Evolutionary conservation across 1,140 invertebrate species (phyloP), one percentile per base, ranked within the genome.

Genomic region (Coenobita brevimanus): DNA sequence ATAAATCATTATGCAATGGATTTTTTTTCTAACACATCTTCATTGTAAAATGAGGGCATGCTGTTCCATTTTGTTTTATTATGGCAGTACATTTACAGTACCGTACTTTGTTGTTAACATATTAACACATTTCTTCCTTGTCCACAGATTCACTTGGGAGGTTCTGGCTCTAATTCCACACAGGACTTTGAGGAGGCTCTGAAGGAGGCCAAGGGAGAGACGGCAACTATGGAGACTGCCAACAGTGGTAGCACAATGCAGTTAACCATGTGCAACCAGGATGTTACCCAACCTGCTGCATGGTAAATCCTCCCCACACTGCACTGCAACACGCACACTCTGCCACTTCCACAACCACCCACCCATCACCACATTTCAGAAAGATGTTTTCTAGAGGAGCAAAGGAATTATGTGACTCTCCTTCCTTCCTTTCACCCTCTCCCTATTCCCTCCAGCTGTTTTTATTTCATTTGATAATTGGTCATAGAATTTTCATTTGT

Each of bases 111-210:
- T n/a, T n/a, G n/a, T n/a, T n/a, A n/a, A n/a, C n/a, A n/a, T n/a
- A n/a, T n/a, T n/a, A n/a, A n/a, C n/a, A n/a, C n/a, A n/a, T n/a
- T n/a, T n/a, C n/a, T n/a, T n/a, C 10, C 13, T 79, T 36, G 13
- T 30, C 43, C n/a, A n/a, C 84, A 87, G 84, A 80, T 64, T 67
- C 76, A 64, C 50, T 84, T 88, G 69, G 89, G 89, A 27, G 89
- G 89, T 43, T 89, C 86, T 54, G 89, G 85, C 3, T 90, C 89
- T 36, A 90, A 90, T 76, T 90, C 89, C 0, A 90, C 89, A 50
- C 89, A 90, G 43, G 90, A 91, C 83, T 89, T 91, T 43, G 90
- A 91, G 85, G 90, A 91, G 78, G 90, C 89, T 64, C 83, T 89
- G 36, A 90, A 89, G 75, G 90, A 91, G 67, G 90, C 90, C 21